Evolutionary conservation across 2,888 invertebrate genomes (phyloP).

Genomic region (Chloroclystis v-ata): DNA sequence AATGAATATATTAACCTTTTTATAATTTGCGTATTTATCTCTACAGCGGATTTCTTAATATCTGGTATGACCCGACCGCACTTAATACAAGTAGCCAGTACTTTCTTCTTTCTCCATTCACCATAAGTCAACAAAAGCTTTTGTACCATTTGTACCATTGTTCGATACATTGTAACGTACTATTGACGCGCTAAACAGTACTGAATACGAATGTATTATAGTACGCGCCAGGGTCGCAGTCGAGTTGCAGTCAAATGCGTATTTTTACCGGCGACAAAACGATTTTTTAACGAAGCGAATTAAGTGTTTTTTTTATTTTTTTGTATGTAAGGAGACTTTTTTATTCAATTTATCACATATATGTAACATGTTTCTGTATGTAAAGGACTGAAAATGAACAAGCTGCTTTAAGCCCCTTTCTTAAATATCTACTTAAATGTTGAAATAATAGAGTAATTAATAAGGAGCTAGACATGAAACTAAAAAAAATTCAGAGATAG

Average conservation of each 20-base stretch:
- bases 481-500: no score
- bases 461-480: no score
- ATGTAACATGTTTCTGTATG: no score
- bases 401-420: no score
- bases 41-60: no score
- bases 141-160: not conserved
- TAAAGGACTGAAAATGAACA: no score
- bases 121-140: constrained; percentile 1
- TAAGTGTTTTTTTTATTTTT: not conserved
- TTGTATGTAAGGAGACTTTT: no score
- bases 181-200: constrained; percentile 25
- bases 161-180: constrained; percentile 26
- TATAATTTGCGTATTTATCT: no score
- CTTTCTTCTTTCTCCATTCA: constrained; percentile 8
- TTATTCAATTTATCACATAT: no score
- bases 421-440: no score
- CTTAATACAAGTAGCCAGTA: constrained; percentile 2
- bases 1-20: no score
- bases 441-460: no score
- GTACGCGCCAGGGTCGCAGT: constrained; percentile 11
- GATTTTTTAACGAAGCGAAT: not conserved
- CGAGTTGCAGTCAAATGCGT: constrained; percentile 8
- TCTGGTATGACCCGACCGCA: not conserved
- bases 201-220: constrained; percentile 29
- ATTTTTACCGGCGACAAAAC: not conserved